Conservation (phyloP, 2,888 invertebrate genomes). For the Drosophila subsilvestris region DNA sequence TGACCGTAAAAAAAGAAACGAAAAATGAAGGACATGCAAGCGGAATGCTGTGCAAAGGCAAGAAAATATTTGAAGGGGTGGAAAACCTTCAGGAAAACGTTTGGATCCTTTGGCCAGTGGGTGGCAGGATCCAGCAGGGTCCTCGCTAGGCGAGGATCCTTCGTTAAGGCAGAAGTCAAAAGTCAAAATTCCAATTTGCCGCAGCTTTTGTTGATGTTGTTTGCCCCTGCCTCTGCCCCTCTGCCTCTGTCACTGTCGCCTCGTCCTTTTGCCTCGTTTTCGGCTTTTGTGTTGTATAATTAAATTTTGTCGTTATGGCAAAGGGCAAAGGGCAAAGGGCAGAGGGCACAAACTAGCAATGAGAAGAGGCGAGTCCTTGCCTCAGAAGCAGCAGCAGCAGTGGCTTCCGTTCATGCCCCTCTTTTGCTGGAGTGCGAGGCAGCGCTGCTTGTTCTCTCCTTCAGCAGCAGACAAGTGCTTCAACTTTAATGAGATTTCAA, state of each 20-base stretch:
- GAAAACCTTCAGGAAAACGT: neutral
- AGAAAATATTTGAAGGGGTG: conserved; percentile 2
- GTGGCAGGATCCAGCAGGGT: neutral
- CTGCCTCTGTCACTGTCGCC: neutral
- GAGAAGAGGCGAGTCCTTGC: neutral
- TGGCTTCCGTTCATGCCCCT: conserved; percentile 4
- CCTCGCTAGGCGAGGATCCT: too few species aligned
- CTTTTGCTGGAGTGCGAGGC: neutral
- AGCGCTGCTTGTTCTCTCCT: conserved; percentile 5
- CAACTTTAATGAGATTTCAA: conserved; percentile 79
- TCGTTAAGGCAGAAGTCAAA: conserved; percentile 27
- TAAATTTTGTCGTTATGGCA: conserved; percentile 76
- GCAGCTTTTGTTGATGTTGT: conserved; percentile 56
- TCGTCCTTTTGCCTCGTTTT: conserved; percentile 12
- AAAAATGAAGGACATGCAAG: conserved; percentile 9
- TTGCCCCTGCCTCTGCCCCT: neutral
- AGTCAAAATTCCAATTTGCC: conserved; percentile 49
- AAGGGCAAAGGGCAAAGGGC: conserved; percentile 14
- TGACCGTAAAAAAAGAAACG: too few species aligned
- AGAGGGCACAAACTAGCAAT: conserved; percentile 25
- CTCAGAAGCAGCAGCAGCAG: neutral
- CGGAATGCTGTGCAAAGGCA: conserved; percentile 33
- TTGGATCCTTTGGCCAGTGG: neutral
- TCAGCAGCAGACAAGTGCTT: conserved; percentile 66
- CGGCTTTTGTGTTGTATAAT: conserved; percentile 73